Evolutionary conservation across 2,113 vertebrate genomes (phyloP).

Genomic region (Bungarus multicinctus): DNA sequence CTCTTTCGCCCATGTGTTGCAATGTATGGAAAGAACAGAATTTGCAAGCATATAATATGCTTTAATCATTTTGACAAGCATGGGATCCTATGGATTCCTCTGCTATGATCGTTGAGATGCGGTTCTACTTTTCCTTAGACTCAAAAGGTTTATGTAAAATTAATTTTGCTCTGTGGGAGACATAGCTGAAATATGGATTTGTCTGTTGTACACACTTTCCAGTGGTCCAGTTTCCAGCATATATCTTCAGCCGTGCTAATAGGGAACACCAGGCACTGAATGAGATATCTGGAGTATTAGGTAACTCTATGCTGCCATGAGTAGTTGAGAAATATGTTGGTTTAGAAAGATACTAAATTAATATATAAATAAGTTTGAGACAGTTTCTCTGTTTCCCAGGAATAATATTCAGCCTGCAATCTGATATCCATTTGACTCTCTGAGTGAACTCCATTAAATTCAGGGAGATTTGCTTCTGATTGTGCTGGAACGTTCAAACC

Average conservation of each 20-base stretch:
- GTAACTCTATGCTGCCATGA: background rate
- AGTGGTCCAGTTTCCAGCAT: background rate
- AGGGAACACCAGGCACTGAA: background rate
- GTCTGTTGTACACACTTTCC: background rate
- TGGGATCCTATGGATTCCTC: background rate
- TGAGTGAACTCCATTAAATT: background rate
- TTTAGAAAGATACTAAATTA: background rate
- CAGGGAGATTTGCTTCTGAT: background rate
- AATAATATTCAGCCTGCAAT: background rate
- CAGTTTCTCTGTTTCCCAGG: background rate
- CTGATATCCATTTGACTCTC: background rate
- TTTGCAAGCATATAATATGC: background rate
- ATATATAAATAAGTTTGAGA: background rate
- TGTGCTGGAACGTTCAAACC: background rate
- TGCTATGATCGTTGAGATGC: background rate
- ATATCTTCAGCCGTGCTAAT: background rate
- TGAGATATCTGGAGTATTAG: background rate
- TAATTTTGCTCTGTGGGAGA: background rate
- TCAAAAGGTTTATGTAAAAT: background rate
- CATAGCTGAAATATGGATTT: background rate
- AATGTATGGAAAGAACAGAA: background rate
- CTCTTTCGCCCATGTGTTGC: background rate
- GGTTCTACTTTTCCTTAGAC: background rate
- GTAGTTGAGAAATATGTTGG: background rate
- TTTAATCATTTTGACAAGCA: background rate